Conservation (phyloP, 2,113 vertebrate genomes). For the Pipra filicauda region DNA sequence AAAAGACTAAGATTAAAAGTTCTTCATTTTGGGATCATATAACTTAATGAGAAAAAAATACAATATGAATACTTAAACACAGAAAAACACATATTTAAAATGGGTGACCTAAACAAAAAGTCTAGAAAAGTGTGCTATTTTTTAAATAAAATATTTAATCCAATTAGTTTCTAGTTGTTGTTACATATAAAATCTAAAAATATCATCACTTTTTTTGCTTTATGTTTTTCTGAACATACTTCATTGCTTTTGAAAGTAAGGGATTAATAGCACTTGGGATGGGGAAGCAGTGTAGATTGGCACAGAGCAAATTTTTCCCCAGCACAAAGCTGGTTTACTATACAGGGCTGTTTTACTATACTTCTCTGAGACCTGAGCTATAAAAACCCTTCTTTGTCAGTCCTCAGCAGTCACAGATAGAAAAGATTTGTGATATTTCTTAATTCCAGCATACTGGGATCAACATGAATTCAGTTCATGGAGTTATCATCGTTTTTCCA, state of each 20-base stretch:
- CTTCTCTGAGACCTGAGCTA: background rate
- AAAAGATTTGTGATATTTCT: background rate
- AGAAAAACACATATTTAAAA: slow-evolving; percentile 39
- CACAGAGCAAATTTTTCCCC: background rate
- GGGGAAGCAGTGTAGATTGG: background rate
- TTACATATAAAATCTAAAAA: slow-evolving; percentile 56
- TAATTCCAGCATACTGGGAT: background rate
- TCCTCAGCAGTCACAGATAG: background rate
- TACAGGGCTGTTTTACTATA: background rate
- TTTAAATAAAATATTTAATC: slow-evolving; percentile 43
- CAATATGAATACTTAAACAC: slow-evolving; percentile 33
- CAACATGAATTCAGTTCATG: background rate
- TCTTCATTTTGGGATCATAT: background rate
- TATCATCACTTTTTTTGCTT: background rate
- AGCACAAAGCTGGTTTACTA: background rate
- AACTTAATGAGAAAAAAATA: slow-evolving; percentile 37
- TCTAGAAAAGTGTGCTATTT: slow-evolving; percentile 32
- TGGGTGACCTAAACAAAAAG: slow-evolving; percentile 7
- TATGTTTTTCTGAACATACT: background rate
- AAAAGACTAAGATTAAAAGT: background rate
- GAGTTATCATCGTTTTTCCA: background rate
- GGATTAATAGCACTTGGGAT: background rate
- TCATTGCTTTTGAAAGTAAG: slow-evolving; percentile 17
- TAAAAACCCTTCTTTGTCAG: background rate
- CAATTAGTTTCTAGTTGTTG: slow-evolving; percentile 53